phyloP scores from a whole-genome alignment of 2,113 vertebrate genomes.

The Carassius gibelio region DNA sequence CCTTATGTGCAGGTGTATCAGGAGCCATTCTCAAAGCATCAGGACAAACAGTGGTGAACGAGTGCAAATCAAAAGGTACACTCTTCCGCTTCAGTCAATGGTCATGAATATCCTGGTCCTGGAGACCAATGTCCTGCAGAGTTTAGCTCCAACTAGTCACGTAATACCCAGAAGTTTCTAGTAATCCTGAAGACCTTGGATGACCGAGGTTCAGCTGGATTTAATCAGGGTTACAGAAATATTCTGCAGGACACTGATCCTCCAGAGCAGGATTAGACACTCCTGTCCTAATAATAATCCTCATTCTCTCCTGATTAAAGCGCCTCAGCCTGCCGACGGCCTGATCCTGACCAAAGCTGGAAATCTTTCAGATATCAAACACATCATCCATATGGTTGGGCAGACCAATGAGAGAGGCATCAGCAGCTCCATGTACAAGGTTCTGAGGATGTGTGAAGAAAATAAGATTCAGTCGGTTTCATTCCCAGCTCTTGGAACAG shows the following conservation, averaged over 20 bases:
- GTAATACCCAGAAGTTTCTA: too few relatives aligned
- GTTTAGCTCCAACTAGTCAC: too few relatives aligned
- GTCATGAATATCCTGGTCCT: neutral
- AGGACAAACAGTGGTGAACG: slow-evolving; percentile 59
- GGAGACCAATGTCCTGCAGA: neutral
- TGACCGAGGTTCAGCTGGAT: too few relatives aligned
- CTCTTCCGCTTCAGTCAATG: too few relatives aligned
- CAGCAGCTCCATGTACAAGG: slow-evolving; percentile 58
- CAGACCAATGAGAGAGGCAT: slow-evolving; percentile 58
- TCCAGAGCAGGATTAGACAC: too few relatives aligned
- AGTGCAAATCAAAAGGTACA: slow-evolving; percentile 62
- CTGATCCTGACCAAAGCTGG: slow-evolving; percentile 63
- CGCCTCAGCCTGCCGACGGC: slow-evolving; percentile 58
- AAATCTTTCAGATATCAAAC: slow-evolving; percentile 57
- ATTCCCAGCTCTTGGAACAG: slow-evolving; percentile 68
- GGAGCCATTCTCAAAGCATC: slow-evolving; percentile 66
- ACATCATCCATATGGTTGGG: slow-evolving; percentile 67
- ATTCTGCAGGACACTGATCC: too few relatives aligned
- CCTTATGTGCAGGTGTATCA: slow-evolving; percentile 59
- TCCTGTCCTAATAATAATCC: neutral
- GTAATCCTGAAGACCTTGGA: too few relatives aligned
- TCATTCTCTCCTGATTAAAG: slow-evolving; percentile 40
- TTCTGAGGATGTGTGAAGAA: slow-evolving; percentile 61
- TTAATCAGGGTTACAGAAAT: too few relatives aligned
- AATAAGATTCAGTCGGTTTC: slow-evolving; percentile 64